Evolutionary conservation across 2,113 vertebrate species (phyloP), one percentile per base, ranked within the genome.

Genomic region (Caretta caretta): DNA sequence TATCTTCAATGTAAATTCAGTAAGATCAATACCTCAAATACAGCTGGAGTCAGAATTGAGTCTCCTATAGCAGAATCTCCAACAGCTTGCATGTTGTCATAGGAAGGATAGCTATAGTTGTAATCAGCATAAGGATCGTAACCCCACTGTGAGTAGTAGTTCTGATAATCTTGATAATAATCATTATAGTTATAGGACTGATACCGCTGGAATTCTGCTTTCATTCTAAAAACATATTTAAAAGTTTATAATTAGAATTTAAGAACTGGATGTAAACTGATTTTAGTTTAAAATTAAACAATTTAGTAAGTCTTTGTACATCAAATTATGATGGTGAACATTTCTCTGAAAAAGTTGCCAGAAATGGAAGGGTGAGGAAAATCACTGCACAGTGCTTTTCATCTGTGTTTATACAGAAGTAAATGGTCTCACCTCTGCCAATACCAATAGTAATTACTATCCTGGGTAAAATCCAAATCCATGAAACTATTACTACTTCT

Each of bases 141-240:
- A 93, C 98, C 98, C 98, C 99, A 99, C 95, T 99, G 99, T 5
- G 98, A 96, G 69, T 98, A 99, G 95, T 98, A 97, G 83, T 97
- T 97, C 86, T 97, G 98, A 92, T 98, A 98, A 53, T 98, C 97
- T 87, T 98, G 97, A 2, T 99, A 99, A 96, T 99, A 99, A 94
- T 98, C 93, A 87, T 93, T 98, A 27, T 96, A 97, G 59, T 96
- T 98, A 96, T 99, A 98, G 1, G 96, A 97, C 92, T 98, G 99
- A 95, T 96, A 97, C 83, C 96, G 91, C 84, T 93, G n/a, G 98
- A 98, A 97, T 98, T 99, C 97, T 75, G 98, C 97, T 96, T 99
- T 98, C 95, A 98, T 98, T 93, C 99, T 99, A 94, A 98, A 94
- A 97, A 98, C 96, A 91, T 12, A 97, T 97, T 5, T 93, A 72